Evolutionary conservation across 2,888 invertebrate genomes (phyloP), one percentile per base, ranked within the genome.

Genomic region (Seladonia tumulorum): DNA sequence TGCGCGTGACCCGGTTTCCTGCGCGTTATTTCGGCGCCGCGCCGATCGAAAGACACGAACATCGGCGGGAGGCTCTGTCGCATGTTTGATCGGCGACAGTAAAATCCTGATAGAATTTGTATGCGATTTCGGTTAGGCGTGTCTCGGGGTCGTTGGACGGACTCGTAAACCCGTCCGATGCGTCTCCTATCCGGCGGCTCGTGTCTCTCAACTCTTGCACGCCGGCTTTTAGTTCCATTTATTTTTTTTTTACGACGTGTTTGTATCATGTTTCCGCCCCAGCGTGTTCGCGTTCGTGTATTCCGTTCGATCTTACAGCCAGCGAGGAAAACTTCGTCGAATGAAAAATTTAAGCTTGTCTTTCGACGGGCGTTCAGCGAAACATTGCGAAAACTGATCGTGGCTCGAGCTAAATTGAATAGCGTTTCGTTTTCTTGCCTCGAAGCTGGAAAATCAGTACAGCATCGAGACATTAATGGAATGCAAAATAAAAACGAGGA

Each of bases 81-180:
- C 77, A 77, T 87, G 88, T 87, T 88, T 86, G 85, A 80, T 88
- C 84, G 80, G 75, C 76, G 76, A 79, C 71, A 83, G 66, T 89
- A 90, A 90, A 90, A 89, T 88, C 87, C 83, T 81, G 72, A 81
- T 71, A 85, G 86, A 85, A 89, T 88, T 88, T 88, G 86, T 88
- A 86, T 72, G 76, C 57, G 76, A 82, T 35, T 73, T 76, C 85
- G 71, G 75, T 79, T 74, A 76, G 81, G 73, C 77, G 81, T 81
- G 71, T 63, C 83, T 25, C 57, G 80, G 68, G 66, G 45, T 73
- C 76, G 71, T 49, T 66, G 76, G 66, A 63, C 72, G 76, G 16
- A 73, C 70, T 83, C 83, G 81, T 83, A 83, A 68, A 68, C 76
- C 60, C 16, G 42, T 22, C 35, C 80, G n/a, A 68, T 12, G 80